These are phyloP conservation scores for Xyliphius kryptos DNA, from an alignment of 2,113 vertebrate genomes.

Conservation along the genomic window DNA sequence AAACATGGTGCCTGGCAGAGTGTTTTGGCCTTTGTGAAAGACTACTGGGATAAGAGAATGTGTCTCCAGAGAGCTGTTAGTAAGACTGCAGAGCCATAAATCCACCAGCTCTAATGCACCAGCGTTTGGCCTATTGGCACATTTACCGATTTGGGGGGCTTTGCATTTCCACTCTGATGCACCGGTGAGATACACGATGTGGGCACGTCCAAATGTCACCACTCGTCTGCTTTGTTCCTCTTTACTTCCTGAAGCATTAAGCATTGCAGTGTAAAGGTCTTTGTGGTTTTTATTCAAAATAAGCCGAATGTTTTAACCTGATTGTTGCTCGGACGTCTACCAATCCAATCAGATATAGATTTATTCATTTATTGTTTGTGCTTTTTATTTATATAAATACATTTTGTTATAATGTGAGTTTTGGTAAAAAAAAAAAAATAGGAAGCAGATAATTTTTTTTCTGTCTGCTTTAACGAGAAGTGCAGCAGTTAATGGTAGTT, in stretches of 20 bases:
- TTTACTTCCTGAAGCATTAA: no score
- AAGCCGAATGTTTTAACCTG: no score
- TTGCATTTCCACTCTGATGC: constrained; percentile 31
- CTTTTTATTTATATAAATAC: no score
- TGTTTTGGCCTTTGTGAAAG: constrained; percentile 36
- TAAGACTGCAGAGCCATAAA: constrained; percentile 33
- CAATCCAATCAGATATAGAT: not conserved
- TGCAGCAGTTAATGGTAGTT: no score
- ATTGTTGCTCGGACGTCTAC: no score
- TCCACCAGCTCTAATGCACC: constrained; percentile 33
- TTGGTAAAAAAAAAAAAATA: no score
- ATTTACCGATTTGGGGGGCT: constrained; percentile 34
- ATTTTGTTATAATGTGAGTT: no score
- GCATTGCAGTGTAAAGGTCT: no score
- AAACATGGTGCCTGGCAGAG: constrained; percentile 23
- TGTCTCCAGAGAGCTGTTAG: constrained; percentile 34
- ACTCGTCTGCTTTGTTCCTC: not conserved
- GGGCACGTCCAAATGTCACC: constrained; percentile 4
- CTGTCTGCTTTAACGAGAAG: no score
- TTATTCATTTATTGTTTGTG: not conserved
- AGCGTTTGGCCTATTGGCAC: constrained; percentile 27
- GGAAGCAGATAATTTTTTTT: no score
- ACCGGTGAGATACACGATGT: constrained; percentile 9
- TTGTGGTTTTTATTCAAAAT: no score
- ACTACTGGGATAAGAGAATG: constrained; percentile 30